phyloP scores from a whole-genome alignment of 2,888 invertebrate species.

The Blera fallax region DNA sequence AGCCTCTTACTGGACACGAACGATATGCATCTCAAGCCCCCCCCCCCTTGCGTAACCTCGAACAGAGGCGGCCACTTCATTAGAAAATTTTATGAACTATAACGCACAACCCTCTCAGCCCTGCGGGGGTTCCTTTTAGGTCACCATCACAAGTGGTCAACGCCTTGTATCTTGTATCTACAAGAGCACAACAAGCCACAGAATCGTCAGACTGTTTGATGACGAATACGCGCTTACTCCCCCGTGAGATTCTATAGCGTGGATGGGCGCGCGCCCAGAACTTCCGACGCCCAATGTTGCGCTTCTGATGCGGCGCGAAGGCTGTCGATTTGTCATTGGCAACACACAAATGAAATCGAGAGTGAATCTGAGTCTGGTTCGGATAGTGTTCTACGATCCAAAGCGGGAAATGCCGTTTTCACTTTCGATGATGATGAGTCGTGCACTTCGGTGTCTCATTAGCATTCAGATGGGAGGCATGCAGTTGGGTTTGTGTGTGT shows the following conservation, averaged over 20 bases:
- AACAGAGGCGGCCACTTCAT: conserved; percentile 21
- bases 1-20: conserved; percentile 46
- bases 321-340: conserved; percentile 63
- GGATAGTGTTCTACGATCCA: conserved; percentile 17
- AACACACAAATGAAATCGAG: neutral
- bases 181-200: neutral
- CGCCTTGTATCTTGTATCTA: neutral
- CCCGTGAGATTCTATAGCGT: conserved; percentile 10
- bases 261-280: conserved; percentile 63
- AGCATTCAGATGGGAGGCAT: conserved; percentile 54
- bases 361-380: conserved; percentile 36
- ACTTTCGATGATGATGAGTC: conserved; percentile 67
- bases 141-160: neutral
- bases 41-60: conserved; percentile 39
- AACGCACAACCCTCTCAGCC: conserved; percentile 7
- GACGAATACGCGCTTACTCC: conserved; percentile 45
- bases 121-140: neutral
- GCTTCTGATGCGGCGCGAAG: conserved; percentile 29
- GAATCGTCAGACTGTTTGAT: neutral
- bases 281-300: conserved; percentile 63
- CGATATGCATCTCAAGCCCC: conserved; percentile 50
- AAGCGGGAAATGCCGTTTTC: conserved; percentile 61
- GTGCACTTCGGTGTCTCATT: conserved; percentile 51
- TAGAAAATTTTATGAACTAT: conserved; percentile 26
- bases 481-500: conserved; percentile 40